Evolutionary conservation across 2,888 invertebrate species (phyloP).

Genomic region (Caenorhabditis doughertyi): DNA sequence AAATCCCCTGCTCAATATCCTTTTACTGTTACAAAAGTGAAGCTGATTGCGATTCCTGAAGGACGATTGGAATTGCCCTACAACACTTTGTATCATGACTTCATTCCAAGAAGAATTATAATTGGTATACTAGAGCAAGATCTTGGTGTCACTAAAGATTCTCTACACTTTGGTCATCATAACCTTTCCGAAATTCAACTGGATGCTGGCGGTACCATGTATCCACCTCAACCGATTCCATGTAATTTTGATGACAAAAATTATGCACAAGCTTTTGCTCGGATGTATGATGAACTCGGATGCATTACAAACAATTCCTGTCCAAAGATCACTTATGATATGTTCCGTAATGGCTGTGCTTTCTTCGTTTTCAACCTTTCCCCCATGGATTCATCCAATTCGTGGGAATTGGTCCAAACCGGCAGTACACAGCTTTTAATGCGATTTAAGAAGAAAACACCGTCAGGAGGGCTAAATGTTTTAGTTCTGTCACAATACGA

Average conservation of each 20-base stretch:
- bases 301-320: neutral
- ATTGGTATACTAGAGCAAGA: constrained; percentile 4
- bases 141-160: neutral
- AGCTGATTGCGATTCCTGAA: constrained; percentile 7
- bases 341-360: neutral
- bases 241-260: constrained; percentile 2
- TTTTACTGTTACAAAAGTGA: constrained; percentile 11
- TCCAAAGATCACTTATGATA: constrained; percentile 5
- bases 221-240: constrained; percentile 9
- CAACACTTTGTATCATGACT: constrained; percentile 24
- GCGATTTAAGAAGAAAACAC: constrained; percentile 25
- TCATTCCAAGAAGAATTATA: constrained; percentile 19
- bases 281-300: constrained; percentile 19
- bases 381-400: constrained; percentile 6
- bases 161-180: constrained; percentile 1
- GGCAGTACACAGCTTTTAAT: constrained; percentile 26
- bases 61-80: constrained; percentile 11
- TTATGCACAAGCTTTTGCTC: constrained; percentile 4
- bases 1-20: constrained; percentile 26
- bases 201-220: constrained; percentile 20
- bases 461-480: constrained; percentile 5
- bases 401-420: constrained; percentile 35
- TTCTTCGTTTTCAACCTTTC: constrained; percentile 14
- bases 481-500: constrained; percentile 20
- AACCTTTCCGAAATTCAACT: constrained; percentile 12